Conservation (phyloP, 2,888 invertebrate species). For the Periphyllus acericola region DNA sequence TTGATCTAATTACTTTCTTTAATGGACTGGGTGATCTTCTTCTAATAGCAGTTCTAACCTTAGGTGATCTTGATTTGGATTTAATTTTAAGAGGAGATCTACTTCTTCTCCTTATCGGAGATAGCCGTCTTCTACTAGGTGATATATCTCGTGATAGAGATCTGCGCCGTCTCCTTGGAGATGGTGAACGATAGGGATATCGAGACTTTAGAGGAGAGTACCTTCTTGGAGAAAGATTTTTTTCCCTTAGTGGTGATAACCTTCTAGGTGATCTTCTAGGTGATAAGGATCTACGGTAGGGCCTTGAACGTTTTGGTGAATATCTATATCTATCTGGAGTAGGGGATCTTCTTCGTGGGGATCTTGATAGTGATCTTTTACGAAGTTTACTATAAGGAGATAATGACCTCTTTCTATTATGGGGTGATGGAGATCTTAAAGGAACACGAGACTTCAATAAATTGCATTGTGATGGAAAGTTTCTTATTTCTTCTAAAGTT, state of each 20-base stretch:
- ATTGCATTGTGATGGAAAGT: slow-evolving; percentile 21
- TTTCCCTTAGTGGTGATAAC: slow-evolving; percentile 44
- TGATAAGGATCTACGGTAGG: slow-evolving; percentile 47
- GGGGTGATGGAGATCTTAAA: slow-evolving; percentile 48
- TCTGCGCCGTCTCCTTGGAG: slow-evolving; percentile 51
- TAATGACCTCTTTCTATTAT: slow-evolving; percentile 51
- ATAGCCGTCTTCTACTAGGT: slow-evolving; percentile 45
- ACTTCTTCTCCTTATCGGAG: slow-evolving; percentile 56
- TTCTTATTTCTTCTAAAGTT: slow-evolving; percentile 59
- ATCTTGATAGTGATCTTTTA: slow-evolving; percentile 47
- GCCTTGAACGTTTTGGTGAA: slow-evolving; percentile 49
- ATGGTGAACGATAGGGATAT: slow-evolving; percentile 50
- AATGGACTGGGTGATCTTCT: slow-evolving; percentile 56
- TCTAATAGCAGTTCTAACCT: slow-evolving; percentile 22
- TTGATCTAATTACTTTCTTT: slow-evolving; percentile 33
- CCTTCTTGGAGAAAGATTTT: slow-evolving; percentile 49
- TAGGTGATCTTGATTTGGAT: slow-evolving; percentile 59
- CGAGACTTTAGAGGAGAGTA: slow-evolving; percentile 46
- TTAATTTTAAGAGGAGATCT: slow-evolving; percentile 49
- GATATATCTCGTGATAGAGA: slow-evolving; percentile 55
- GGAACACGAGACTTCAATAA: slow-evolving; percentile 35
- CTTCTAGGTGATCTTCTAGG: slow-evolving; percentile 55
- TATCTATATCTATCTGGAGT: slow-evolving; percentile 54
- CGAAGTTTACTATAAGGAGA: slow-evolving; percentile 53
- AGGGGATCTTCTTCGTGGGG: slow-evolving; percentile 58